Evolutionary conservation across 2,888 invertebrate species (phyloP).

Genomic region (Coenonympha arcania): DNA sequence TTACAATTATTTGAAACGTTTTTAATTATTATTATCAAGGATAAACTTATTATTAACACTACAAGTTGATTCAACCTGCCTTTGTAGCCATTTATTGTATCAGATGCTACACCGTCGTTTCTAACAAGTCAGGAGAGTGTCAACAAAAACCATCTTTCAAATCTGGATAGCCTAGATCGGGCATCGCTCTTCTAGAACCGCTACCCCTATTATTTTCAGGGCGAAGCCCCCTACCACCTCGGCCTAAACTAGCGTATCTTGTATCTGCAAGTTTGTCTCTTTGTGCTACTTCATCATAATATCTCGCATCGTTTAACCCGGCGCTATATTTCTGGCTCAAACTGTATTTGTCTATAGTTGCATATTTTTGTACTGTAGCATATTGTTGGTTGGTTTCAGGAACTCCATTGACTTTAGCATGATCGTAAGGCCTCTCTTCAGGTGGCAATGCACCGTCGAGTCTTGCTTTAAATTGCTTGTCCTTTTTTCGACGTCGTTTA

Average conservation of each 20-base stretch:
- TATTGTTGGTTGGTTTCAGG: slow-evolving; percentile 63
- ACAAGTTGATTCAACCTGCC: too few species aligned
- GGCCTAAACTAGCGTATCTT: slow-evolving; percentile 68
- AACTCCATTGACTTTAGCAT: slow-evolving; percentile 70
- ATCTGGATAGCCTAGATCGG: slow-evolving; percentile 72
- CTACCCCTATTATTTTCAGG: slow-evolving; percentile 58
- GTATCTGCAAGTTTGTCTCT: slow-evolving; percentile 69
- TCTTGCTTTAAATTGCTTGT: slow-evolving; percentile 76
- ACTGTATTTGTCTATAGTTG: slow-evolving; percentile 71
- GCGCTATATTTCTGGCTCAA: slow-evolving; percentile 72
- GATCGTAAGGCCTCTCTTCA: slow-evolving; percentile 76
- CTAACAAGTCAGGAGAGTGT: slow-evolving; percentile 73
- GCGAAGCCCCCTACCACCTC: slow-evolving; percentile 57
- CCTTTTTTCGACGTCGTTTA: slow-evolving; percentile 73
- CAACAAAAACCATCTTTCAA: slow-evolving; percentile 83
- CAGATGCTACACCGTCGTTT: slow-evolving; percentile 58
- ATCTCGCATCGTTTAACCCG: slow-evolving; percentile 69
- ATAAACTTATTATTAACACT: too few species aligned
- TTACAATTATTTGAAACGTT: too few species aligned
- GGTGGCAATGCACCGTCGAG: slow-evolving; percentile 73
- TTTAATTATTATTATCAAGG: too few species aligned
- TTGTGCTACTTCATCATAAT: slow-evolving; percentile 70
- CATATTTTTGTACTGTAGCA: slow-evolving; percentile 70
- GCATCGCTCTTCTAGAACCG: slow-evolving; percentile 62
- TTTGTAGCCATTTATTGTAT: not conserved